phyloP scores from a whole-genome alignment of 2,797 vertebrate species.

The Chloroceryle inda region DNA sequence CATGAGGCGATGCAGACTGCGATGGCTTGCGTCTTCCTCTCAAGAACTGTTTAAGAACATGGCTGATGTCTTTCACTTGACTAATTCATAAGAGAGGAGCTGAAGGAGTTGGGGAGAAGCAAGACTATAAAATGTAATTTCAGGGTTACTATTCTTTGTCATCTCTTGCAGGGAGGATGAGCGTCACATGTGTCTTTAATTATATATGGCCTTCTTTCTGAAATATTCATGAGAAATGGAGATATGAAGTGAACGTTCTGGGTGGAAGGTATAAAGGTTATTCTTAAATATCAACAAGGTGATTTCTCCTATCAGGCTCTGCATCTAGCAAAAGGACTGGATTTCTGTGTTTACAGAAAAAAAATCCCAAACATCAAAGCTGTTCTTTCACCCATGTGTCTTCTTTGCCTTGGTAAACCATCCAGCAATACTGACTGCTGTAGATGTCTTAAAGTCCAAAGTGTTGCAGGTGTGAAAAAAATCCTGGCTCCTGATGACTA shows the following conservation, averaged over 20 bases:
- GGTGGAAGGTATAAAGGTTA: slow-evolving; percentile 11
- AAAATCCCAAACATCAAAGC: neutral
- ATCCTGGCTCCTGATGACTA: neutral
- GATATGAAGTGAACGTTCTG: neutral
- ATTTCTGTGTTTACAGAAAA: neutral
- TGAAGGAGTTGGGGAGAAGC: neutral
- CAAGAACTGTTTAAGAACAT: neutral
- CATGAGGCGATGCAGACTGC: neutral
- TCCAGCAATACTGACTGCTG: neutral
- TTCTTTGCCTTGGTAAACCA: neutral
- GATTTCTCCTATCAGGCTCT: neutral
- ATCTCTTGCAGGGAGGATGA: neutral
- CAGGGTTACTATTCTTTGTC: slow-evolving; percentile 1
- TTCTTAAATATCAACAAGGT: neutral
- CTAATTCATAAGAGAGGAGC: neutral
- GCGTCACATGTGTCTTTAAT: slow-evolving; percentile 20
- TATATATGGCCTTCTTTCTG: slow-evolving; percentile 5
- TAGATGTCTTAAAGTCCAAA: neutral
- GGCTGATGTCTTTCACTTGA: neutral
- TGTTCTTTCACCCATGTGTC: neutral
- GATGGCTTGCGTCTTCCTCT: neutral
- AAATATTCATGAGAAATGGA: slow-evolving; percentile 4
- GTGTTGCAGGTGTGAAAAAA: slow-evolving; percentile 36
- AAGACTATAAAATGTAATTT: neutral
- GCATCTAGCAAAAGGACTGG: neutral